These are phyloP conservation scores for Dasypolia templi DNA, from an alignment of 2,888 invertebrate species.

Conservation along the genomic window DNA sequence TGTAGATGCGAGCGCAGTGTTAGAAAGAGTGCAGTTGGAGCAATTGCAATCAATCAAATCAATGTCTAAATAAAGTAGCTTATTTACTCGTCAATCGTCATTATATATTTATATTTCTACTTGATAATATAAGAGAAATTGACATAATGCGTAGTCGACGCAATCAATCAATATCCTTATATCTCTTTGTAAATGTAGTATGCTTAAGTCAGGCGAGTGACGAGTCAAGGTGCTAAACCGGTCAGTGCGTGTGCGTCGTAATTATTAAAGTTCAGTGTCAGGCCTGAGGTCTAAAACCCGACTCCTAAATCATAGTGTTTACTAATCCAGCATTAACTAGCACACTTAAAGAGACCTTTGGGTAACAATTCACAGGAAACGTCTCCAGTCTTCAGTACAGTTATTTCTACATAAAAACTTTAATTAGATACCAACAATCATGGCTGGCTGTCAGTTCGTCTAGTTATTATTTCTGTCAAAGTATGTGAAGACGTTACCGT, in stretches of 20 bases:
- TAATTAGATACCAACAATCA: constrained; percentile 73
- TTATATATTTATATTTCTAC: constrained; percentile 30
- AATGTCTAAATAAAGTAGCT: constrained; percentile 68
- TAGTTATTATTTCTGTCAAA: constrained; percentile 74
- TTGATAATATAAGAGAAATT: constrained; percentile 35
- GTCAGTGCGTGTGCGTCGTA: constrained; percentile 30
- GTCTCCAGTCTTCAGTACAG: constrained; percentile 46
- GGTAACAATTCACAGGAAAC: constrained; percentile 55
- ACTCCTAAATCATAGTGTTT: constrained; percentile 45
- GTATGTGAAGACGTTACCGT: constrained; percentile 77
- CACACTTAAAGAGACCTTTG: constrained; percentile 35
- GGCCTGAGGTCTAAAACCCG: constrained; percentile 6
- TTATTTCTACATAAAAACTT: constrained; percentile 63
- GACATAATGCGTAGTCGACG: not conserved
- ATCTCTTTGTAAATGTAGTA: constrained; percentile 26
- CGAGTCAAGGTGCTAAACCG: constrained; percentile 17
- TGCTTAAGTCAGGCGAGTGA: constrained; percentile 11
- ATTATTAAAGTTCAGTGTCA: constrained; percentile 45
- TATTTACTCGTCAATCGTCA: constrained; percentile 43
- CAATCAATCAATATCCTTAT: constrained; percentile 33
- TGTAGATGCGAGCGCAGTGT: constrained; percentile 12
- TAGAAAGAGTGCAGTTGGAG: constrained; percentile 35
- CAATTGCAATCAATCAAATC: constrained; percentile 70
- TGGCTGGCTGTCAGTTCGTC: constrained; percentile 72
- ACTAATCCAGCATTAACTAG: constrained; percentile 27